A percentile compares a stretch with the other conserved stretches of the same genome.
These are phyloP conservation scores for Conops quadrifasciatus DNA, from an alignment of 2,888 invertebrate species.

Conservation along the genomic window DNA sequence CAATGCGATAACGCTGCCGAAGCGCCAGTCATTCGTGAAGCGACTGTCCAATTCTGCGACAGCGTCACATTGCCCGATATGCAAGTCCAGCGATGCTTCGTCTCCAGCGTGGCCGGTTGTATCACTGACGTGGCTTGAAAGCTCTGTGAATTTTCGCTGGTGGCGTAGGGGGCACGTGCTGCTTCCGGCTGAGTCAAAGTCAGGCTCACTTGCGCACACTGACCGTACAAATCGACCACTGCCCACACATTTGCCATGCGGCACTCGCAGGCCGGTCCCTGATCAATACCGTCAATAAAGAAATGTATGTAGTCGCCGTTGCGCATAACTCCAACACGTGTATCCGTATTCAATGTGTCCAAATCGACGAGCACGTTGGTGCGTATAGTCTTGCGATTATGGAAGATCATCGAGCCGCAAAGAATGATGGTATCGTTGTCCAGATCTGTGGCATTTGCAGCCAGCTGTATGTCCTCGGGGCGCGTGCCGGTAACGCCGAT, in stretches of 20 bases:
- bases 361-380: constrained; percentile 88
- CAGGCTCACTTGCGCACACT: constrained; percentile 86
- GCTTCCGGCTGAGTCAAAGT: constrained; percentile 57
- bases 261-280: constrained; percentile 84
- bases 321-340: constrained; percentile 87
- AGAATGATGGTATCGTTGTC: constrained; percentile 93
- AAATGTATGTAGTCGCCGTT: constrained; percentile 86
- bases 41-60: constrained; percentile 64
- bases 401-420: constrained; percentile 91
- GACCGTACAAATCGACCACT: constrained; percentile 94
- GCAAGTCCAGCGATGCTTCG: constrained; percentile 65
- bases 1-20: constrained; percentile 62
- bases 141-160: constrained; percentile 68
- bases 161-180: constrained; percentile 63
- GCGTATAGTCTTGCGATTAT: constrained; percentile 82
- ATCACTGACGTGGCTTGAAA: constrained; percentile 69
- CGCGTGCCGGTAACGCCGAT: constrained; percentile 87
- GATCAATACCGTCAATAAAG: constrained; percentile 85
- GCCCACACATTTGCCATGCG: constrained; percentile 85
- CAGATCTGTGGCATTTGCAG: constrained; percentile 91
- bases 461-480: constrained; percentile 87
- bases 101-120: constrained; percentile 66
- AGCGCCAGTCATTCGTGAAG: constrained; percentile 59
- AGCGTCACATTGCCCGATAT: constrained; percentile 63
- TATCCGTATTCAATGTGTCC: constrained; percentile 80